phyloP scores from a whole-genome alignment of 2,888 invertebrate genomes.

The Cosmorhoe ocellata region DNA sequence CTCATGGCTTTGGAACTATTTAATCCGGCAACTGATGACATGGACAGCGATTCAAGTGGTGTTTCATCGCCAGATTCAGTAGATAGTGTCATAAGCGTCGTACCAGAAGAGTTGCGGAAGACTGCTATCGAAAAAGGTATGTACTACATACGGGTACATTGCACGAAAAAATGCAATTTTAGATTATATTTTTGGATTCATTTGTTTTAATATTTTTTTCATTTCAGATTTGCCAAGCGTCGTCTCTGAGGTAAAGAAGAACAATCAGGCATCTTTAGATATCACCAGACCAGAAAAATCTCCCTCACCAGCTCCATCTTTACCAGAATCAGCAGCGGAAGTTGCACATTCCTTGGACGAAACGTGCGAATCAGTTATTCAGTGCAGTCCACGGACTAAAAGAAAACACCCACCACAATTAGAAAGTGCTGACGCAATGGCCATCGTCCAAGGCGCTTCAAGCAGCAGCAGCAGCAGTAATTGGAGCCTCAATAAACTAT shows the following conservation, averaged over 20 bases:
- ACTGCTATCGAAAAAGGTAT: constrained; percentile 73
- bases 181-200: too few relatives aligned
- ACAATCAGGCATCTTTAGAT: constrained; percentile 38
- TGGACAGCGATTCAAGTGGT: constrained; percentile 94
- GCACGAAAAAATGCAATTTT: too few relatives aligned
- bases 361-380: constrained; percentile 86
- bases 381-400: constrained; percentile 82
- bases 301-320: constrained; percentile 58
- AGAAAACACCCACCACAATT: constrained; percentile 76
- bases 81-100: constrained; percentile 92
- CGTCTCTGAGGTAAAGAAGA: constrained; percentile 49
- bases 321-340: constrained; percentile 86
- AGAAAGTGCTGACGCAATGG: constrained; percentile 73
- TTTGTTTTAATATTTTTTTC: neutral
- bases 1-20: constrained; percentile 91
- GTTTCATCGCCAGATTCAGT: constrained; percentile 94
- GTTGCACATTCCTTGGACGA: constrained; percentile 86
- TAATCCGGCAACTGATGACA: constrained; percentile 94
- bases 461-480: constrained; percentile 80
- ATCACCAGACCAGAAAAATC: constrained; percentile 39
- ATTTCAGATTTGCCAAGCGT: constrained; percentile 57
- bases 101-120: constrained; percentile 83
- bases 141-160: neutral
- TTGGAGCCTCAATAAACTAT: constrained; percentile 78
- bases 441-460: constrained; percentile 74